Conservation (phyloP, 2,113 vertebrate species). For the Cyanoramphus novaezelandiae region DNA sequence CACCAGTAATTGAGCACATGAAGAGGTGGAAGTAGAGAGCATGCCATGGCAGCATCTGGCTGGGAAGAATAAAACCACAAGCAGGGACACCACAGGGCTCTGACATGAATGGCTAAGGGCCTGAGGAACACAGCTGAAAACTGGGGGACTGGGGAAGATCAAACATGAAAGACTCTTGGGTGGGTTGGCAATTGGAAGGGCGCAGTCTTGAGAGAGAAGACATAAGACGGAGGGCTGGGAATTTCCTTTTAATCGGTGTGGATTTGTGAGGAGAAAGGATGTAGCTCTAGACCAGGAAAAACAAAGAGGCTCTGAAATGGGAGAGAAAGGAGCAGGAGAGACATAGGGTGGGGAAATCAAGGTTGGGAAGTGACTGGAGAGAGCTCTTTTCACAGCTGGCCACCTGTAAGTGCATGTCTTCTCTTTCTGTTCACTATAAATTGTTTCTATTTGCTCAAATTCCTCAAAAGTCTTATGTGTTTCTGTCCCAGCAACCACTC, state of each 20-base stretch:
- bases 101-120: neutral
- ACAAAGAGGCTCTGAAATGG: neutral
- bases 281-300: neutral
- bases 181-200: neutral
- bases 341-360: neutral
- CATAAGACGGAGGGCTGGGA: neutral
- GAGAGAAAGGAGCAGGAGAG: neutral
- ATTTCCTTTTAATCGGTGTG: neutral
- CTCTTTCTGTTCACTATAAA: neutral
- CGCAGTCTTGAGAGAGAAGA: neutral
- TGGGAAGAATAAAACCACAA: neutral
- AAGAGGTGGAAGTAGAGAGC: neutral
- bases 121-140: neutral
- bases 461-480: neutral
- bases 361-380: neutral
- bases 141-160: neutral
- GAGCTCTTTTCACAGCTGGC: neutral
- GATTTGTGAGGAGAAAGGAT: neutral
- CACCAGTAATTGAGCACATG: rapidly evolving
- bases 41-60: neutral
- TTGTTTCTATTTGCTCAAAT: neutral
- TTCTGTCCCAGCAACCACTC: neutral
- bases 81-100: neutral
- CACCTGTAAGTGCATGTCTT: rapidly evolving
- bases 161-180: neutral